Percentiles rank a stretch among this genome's conserved stretches.
Evolutionary conservation across 2,797 vertebrate species (phyloP).

Genomic region (Macropodus opercularis): DNA sequence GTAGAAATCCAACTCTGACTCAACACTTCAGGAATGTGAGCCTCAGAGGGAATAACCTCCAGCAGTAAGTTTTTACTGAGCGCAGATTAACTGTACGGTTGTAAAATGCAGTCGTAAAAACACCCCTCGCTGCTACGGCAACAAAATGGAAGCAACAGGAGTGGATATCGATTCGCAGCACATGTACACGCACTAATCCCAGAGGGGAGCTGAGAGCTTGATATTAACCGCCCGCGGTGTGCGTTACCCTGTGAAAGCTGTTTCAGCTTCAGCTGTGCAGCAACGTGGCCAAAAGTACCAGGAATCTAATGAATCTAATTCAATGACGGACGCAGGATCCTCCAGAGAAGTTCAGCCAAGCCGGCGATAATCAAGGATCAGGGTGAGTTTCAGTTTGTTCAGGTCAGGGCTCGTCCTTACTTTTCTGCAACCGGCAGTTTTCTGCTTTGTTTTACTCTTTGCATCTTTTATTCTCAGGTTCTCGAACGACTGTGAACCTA

Average conservation of each 20-base stretch:
- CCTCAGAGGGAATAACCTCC: conserved; percentile 25
- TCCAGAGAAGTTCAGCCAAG: no score
- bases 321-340: background rate
- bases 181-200: conserved; percentile 5
- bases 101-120: conserved; percentile 57
- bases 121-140: conserved; percentile 30
- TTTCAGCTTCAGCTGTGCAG: background rate
- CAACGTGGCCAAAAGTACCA: background rate
- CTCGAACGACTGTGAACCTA: background rate
- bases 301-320: no score
- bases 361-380: no score
- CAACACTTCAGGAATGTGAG: conserved; percentile 33
- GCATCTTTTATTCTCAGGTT: background rate
- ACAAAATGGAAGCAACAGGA: conserved; percentile 24
- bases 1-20: conserved; percentile 22
- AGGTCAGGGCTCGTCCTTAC: no score
- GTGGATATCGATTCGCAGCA: conserved; percentile 32
- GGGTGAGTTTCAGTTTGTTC: no score
- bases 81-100: conserved; percentile 50
- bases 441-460: no score
- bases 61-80: conserved; percentile 38
- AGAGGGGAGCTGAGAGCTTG: background rate
- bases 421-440: no score
- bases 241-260: background rate
- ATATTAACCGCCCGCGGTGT: background rate